Evolutionary conservation across 2,113 vertebrate species (phyloP), one percentile per base, ranked within the genome.

Genomic region (Lates calcarifer): DNA sequence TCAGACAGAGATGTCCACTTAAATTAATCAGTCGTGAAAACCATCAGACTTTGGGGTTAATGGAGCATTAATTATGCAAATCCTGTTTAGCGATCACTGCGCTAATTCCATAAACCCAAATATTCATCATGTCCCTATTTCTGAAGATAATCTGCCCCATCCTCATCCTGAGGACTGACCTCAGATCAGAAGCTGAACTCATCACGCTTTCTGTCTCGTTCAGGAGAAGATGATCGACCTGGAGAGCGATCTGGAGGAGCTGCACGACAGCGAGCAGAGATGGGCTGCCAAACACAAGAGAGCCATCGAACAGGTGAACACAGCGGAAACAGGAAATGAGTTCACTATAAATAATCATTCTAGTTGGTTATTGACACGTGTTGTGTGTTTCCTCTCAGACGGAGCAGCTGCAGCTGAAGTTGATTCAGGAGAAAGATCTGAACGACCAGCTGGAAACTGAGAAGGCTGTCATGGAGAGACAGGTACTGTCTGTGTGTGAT

Each of bases 221-320:
- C 86, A 96, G 95, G 95, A 96, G 87, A 94, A 92, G 60, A 64
- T 94, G 33, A 93, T 95, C 11, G 95, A 95, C 76, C 67, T 95
- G 81, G 95, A 95, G 85, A 89, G 61, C 0, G 95, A 95, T 6
- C 65, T 95, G 77, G 95, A 96, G 90, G 95, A 95, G 74, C 74
- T 95, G 77, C 90, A 93, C 0, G 95, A 95, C 77, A 95, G 91
- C 26, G 95, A 95, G 84, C 93, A 94, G 83, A 83, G 94, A 49
- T 95, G 89, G 84, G 89, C 74, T 7, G 65, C 81, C 73, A 95
- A 96, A 53, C 91, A 94, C 68, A 96, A 95, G 88, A 93, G 92
- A 83, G 64, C 92, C 13, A 74, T 93, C 1, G 95, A 96, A 51
- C 94, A 95, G 95, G 95, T 95, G 24, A 29, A 41, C 2, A 18